Evolutionary conservation across 2,797 vertebrate genomes (phyloP), one percentile per base, ranked within the genome.

Genomic region (Phoxinus dragarum): DNA sequence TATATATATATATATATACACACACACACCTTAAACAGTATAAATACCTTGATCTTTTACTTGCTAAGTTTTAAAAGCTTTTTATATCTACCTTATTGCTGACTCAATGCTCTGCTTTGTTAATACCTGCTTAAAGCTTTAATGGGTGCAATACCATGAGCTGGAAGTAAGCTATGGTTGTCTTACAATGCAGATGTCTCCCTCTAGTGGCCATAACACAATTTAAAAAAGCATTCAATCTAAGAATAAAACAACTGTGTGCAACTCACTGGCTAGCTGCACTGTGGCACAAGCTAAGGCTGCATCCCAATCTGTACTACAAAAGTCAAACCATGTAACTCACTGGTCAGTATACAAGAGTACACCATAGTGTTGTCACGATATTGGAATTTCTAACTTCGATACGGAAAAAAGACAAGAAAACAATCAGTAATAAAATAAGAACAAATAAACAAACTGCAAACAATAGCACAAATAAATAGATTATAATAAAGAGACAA

Each of bases 121-220:
- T 54, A 68, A 47, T 52, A 31, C 73, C 19, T 52, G 31, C 31
- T 75, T 54, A 34, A 52, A 52, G 44, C 47, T 75, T 52, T 56
- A 54, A 74, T 75, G 7, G 5, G 44, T 40, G 66, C 19, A 12
- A 83, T 38, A 27, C 14, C 12, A 38, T 64, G 19, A 38, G 9
- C 52, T 81, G 38, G 10, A 72, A 14, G 27, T 16, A 31, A 54
- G 52, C 52, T 40, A 23, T n/a, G 21, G 36, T 21, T 21, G 4
- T 56, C 11, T 21, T 44, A 34, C 67, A 72, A 56, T 2, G n/a
- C 1, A 69, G 1, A 84, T 61, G 66, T 64, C 76, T 49, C 84
- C 76, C 84, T 85, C 84, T 80, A 52, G 76, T 66, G 84, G 76
- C 38, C 31, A 52, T 11, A 47, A 61, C 6, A 79, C 52, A 47